Evolutionary conservation across 1,140 invertebrate species (phyloP), one percentile per base, ranked within the genome.

Genomic region (Drosophila saltans): DNA sequence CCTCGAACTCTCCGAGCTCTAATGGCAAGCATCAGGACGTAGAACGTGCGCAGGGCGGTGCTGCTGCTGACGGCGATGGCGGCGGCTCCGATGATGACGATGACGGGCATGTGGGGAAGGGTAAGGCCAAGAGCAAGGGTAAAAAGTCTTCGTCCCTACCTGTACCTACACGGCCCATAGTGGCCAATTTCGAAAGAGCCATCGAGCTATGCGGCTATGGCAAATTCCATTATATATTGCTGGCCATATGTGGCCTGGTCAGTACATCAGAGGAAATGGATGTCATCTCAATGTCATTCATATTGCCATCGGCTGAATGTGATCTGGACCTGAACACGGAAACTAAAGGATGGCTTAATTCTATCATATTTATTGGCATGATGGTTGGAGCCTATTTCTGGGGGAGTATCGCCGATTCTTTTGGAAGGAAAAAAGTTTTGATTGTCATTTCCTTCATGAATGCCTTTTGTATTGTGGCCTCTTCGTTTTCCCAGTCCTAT

Each of bases 191-290:
- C 81, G 96, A 97, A 92, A 94, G 94, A 86, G 96, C 96, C 74
- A 97, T 97, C 86, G 96, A 97, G 94, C 93, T 96, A 93, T 94
- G 95, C 80, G 97, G 97, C 85, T 98, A 97, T 96, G 98, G 97
- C 83, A 96, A 95, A 92, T 98, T 98, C 93, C 97, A 98, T 91
- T 97, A 97, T 92, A 94, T 97, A 83, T 94, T 98, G 88, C 93
- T 99, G 93, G 94, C 96, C 85, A 95, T 98, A 88, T 98, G 97
- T 93, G 97, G 98, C 66, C 96, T 98, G 93, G 97, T 98, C 81
- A 97, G 97, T 93, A 98, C 97, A 52, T 97, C 97, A 91, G 97
- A 98, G 94, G 97, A 98, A 93, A 98, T 98, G 95, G 97, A 98
- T 93, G 96, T 98, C 92, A 97, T 98, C 83, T 97, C 97, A 58